Evolutionary conservation across 1,140 invertebrate genomes (phyloP).

Genomic region (Metaphire vulgaris): DNA sequence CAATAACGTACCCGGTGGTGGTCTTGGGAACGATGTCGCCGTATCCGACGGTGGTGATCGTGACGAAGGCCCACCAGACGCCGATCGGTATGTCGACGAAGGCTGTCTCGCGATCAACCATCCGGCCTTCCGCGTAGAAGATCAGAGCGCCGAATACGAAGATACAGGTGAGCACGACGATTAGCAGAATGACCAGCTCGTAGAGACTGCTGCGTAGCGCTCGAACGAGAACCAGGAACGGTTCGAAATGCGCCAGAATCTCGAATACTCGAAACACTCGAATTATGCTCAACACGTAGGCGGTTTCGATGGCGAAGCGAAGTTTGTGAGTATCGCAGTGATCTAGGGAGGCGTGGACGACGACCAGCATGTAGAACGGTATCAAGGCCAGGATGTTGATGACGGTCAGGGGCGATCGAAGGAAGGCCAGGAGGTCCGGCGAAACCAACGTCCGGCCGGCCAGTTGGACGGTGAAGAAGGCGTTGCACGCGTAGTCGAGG

Average conservation of each 20-base stretch:
- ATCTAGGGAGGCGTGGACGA: neutral
- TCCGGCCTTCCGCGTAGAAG: neutral
- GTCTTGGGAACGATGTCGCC: neutral
- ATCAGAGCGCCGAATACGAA: neutral
- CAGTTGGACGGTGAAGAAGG: neutral
- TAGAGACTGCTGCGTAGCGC: neutral
- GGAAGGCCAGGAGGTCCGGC: neutral
- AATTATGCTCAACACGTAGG: neutral
- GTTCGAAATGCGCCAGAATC: neutral
- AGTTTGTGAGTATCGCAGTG: neutral
- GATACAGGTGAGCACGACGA: neutral
- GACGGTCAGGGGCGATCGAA: neutral
- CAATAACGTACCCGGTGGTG: neutral
- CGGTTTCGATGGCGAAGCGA: neutral
- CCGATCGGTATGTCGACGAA: neutral
- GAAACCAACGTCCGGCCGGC: neutral
- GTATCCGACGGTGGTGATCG: neutral
- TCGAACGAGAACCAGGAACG: neutral
- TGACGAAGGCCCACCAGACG: neutral
- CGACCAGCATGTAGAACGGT: neutral
- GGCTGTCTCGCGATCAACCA: neutral
- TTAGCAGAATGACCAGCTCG: neutral
- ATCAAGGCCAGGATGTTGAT: neutral
- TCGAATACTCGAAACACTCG: neutral
- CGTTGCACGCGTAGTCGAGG: neutral